A percentile compares a stretch with the other conserved stretches of the same genome.
These are phyloP conservation scores for Austrolebias charrua DNA, from an alignment of 2,797 vertebrate species.

Conservation along the genomic window DNA sequence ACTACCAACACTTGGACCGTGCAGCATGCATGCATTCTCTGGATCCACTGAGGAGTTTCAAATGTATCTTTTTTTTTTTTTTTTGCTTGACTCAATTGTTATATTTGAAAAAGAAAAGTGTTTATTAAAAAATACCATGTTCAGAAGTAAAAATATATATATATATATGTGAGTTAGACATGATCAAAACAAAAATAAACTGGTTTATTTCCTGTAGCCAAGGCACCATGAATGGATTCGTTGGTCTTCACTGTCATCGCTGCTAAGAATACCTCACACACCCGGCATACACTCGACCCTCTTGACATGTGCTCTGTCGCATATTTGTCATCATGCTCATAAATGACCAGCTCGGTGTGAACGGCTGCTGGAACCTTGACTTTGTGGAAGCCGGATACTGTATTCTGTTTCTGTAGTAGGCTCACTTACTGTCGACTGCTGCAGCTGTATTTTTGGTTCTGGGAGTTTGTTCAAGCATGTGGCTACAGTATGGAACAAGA, in stretches of 20 bases:
- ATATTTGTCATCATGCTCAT: constrained; percentile 70
- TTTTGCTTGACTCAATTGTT: neutral
- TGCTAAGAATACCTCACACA: constrained; percentile 75
- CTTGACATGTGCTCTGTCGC: constrained; percentile 59
- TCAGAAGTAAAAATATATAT: no score
- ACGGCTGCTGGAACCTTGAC: constrained; percentile 43
- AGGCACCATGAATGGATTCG: constrained; percentile 58
- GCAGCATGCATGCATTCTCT: constrained; percentile 10
- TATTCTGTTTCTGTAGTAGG: constrained; percentile 62
- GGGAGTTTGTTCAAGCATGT: constrained; percentile 38
- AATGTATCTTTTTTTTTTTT: neutral
- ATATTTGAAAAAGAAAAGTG: constrained; percentile 7
- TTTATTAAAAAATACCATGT: neutral
- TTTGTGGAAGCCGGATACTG: constrained; percentile 25
- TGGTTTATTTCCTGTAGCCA: constrained; percentile 46
- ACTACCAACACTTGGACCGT: constrained; percentile 22
- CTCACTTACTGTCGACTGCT: constrained; percentile 36
- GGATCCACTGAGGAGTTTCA: neutral
- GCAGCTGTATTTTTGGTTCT: constrained; percentile 55
- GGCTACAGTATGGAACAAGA: constrained; percentile 41
- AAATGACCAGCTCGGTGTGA: constrained; percentile 58
- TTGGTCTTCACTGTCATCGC: constrained; percentile 55
- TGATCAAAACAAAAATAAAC: constrained; percentile 34
- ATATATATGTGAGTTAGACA: no score
- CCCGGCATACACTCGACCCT: constrained; percentile 55